Conservation (phyloP, 2,113 vertebrate genomes). For the Rattus norvegicus region GRCr8 NC_086019.1:192890501-192891000, state of each 20-base stretch:
- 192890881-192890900: background rate
- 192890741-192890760: background rate
- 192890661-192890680: too few species aligned
- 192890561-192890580: background rate
- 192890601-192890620: background rate
- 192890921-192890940: background rate
- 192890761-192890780: background rate
- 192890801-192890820: background rate
- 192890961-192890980: background rate
- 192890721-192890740: background rate
- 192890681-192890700: background rate
- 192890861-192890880: background rate
- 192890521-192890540: background rate
- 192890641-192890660: background rate
- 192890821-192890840: background rate
- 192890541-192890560: background rate
- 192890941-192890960: background rate
- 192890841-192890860: background rate
- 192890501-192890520: background rate
- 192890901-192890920: background rate
- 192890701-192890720: background rate
- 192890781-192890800: background rate
- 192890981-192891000: too few species aligned
- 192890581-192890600: background rate
- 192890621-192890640: background rate